Conservation (phyloP, 2,888 invertebrate species). For the Galerucella pusilla region DNA sequence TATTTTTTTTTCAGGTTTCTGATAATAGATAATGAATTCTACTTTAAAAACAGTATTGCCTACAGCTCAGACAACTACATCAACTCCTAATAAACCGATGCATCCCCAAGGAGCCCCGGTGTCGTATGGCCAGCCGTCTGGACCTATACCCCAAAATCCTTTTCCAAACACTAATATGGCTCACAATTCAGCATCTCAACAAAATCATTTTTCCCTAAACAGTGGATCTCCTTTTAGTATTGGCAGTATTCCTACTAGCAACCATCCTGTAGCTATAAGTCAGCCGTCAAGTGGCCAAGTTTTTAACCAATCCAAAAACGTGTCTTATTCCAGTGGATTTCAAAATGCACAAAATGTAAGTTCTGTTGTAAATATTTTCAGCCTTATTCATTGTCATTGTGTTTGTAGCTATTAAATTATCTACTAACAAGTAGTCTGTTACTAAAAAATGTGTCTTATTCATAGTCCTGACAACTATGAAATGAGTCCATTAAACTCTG, state of each 20-base stretch:
- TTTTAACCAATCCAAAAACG: constrained; percentile 56
- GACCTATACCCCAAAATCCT: constrained; percentile 56
- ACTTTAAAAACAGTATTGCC: constrained; percentile 72
- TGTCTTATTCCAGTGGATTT: constrained; percentile 55
- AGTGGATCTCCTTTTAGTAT: constrained; percentile 54
- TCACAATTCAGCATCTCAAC: constrained; percentile 52
- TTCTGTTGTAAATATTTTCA: constrained; percentile 3
- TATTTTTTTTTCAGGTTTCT: constrained; percentile 35
- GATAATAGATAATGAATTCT: constrained; percentile 68
- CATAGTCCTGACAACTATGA: no score
- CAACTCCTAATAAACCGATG: constrained; percentile 58
- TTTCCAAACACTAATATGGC: constrained; percentile 53
- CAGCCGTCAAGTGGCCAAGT: constrained; percentile 50
- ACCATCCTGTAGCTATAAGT: constrained; percentile 57
- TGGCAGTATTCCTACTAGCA: constrained; percentile 56
- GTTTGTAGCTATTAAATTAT: no score
- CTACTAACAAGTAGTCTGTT: no score
- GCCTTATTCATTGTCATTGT: no score
- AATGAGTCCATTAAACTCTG: no score
- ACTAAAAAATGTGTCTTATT: no score
- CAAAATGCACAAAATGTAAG: constrained; percentile 56
- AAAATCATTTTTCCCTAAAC: constrained; percentile 58
- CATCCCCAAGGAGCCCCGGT: constrained; percentile 59
- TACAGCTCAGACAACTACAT: constrained; percentile 62
- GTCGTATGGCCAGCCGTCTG: constrained; percentile 54